Percentiles rank a stretch among this genome's conserved stretches.
These are phyloP conservation scores for Illadopsis cleaveri DNA, from an alignment of 2,113 vertebrate genomes.

Conservation along the genomic window DNA sequence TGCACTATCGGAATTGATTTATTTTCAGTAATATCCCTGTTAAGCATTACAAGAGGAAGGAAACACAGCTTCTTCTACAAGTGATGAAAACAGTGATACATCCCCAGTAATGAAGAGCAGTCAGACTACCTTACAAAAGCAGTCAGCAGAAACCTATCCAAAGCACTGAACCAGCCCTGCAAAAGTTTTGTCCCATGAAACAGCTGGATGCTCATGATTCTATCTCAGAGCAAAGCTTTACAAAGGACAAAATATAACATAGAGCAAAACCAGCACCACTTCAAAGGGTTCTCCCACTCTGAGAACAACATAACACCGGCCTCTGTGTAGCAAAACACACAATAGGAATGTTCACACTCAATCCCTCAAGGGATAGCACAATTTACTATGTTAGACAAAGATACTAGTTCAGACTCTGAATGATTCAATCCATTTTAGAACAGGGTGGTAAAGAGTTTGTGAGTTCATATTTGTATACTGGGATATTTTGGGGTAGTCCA, in stretches of 20 bases:
- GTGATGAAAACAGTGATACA: background rate
- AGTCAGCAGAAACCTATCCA: background rate
- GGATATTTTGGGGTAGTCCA: background rate
- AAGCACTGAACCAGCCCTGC: background rate
- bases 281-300: accelerated
- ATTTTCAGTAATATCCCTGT: background rate
- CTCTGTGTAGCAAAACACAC: background rate
- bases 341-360: background rate
- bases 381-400: background rate
- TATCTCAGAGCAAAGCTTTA: background rate
- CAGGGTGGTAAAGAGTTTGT: background rate
- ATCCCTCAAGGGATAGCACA: background rate
- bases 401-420: background rate
- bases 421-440: background rate
- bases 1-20: background rate
- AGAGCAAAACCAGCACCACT: background rate
- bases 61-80: background rate
- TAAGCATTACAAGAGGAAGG: background rate
- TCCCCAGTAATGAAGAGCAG: background rate
- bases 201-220: too few relatives aligned
- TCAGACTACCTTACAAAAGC: background rate
- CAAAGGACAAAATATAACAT: background rate
- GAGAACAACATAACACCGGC: accelerated
- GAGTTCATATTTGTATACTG: background rate
- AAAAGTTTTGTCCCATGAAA: background rate